Base-by-base conservation (phyloP, 2,113 vertebrate species). In the Morone chrysops region DNA sequence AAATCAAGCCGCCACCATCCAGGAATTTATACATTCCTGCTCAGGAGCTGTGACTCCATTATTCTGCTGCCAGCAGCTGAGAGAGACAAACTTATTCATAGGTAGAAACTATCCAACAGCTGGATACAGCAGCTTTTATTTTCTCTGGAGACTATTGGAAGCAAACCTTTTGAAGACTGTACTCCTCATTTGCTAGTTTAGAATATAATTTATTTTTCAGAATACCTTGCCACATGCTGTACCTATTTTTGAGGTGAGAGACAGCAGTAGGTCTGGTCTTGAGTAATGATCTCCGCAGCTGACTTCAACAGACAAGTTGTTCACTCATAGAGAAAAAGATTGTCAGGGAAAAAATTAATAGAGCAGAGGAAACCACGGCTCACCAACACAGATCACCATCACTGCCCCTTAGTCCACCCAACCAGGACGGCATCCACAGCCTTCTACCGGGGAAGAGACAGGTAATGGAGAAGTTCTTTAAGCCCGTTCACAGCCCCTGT, bases 401-500 rank as follows among this genome's bases (percentile, higher is more conserved):
- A 60, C 38, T 48, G 11, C 12, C 38, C 20, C 12, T 4, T 2
- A 75, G 36, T 75, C 41, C 78, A 77, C 43, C 67, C 18, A 61
- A 66, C 54, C 67, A 69, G 69, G 65, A 65, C 57, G 4, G 67
- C 63, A 70, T 80, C 4, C 1, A 38, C 60, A 85, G 76, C 48
- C 80, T 85, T 10, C 85, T 82, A 20, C 83, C 83, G 50, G 93
- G 59, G 9, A 92, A 88, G 18, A 1, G 83, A 61, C 80, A 92
- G 36, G 82, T 91, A 31, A 92, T 95, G 93, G 95, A 96, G 73
- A 96, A 93, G 61, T 95, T 90, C 78, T 96, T 96, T 56, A 95
- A 91, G 20, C 95, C 95, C 1, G 88, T 96, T 66, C 89, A 87
- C 25, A 84, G 69, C 40, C 85, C 90, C 40, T 85, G 89, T 41